Evolutionary conservation across 2,888 invertebrate genomes (phyloP).

Genomic region (Mongoloraphidia duomilia): DNA sequence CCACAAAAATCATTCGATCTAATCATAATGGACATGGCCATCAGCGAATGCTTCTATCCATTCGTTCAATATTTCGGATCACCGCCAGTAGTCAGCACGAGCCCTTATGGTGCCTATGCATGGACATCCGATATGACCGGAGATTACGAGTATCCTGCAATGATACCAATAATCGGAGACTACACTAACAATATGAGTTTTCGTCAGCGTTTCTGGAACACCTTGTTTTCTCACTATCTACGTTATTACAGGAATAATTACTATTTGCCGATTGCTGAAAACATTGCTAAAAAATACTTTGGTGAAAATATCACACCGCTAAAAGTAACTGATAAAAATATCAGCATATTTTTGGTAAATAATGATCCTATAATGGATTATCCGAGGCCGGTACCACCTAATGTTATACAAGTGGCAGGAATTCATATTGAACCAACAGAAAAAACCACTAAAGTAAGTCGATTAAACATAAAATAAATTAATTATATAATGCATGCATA

Average conservation of each 20-base stretch:
- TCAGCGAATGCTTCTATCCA: conserved; percentile 3
- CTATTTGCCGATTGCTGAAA: conserved; percentile 4
- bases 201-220: conserved; percentile 5
- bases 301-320: conserved; percentile 2
- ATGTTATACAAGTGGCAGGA: conserved; percentile 26
- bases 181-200: conserved; percentile 8
- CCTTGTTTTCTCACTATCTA: neutral
- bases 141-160: neutral
- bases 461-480: neutral
- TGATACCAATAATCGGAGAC: neutral
- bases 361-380: conserved; percentile 20
- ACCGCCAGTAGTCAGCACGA: conserved; percentile 5
- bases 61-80: conserved; percentile 4
- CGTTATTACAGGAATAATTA: neutral
- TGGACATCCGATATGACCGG: neutral
- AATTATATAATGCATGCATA: neutral
- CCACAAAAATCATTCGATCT: conserved; percentile 3
- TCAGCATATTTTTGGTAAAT: conserved; percentile 22
- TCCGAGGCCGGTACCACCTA: conserved; percentile 23
- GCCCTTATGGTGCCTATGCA: neutral
- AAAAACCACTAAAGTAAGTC: conserved; percentile 20
- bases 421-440: conserved; percentile 21
- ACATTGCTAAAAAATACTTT: conserved; percentile 6
- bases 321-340: conserved; percentile 14
- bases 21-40: conserved; percentile 2